These are phyloP conservation scores for Myotis planiceps DNA, from an alignment of 2,797 vertebrate species.

Conservation along the genomic window DNA sequence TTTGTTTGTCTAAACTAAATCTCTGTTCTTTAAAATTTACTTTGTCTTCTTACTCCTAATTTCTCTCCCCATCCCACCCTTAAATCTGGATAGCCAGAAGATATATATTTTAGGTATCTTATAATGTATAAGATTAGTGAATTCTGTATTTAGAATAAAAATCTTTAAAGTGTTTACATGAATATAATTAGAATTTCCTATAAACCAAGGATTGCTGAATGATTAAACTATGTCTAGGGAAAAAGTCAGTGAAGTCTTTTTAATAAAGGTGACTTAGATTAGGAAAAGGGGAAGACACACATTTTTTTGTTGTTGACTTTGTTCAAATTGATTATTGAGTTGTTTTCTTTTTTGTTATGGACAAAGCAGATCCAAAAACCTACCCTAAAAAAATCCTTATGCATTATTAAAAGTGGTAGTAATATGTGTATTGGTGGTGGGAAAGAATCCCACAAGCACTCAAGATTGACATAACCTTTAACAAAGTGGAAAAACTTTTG, in stretches of 20 bases:
- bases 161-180: conserved; percentile 34
- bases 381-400: conserved; percentile 48
- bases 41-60: not conserved
- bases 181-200: conserved; percentile 40
- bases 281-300: conserved; percentile 1
- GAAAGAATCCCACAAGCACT: conserved; percentile 27
- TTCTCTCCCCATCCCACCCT: not conserved
- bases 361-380: conserved; percentile 55
- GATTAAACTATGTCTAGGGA: not conserved
- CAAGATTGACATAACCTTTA: conserved; percentile 67
- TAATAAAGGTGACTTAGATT: conserved; percentile 44
- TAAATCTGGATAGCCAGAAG: conserved; percentile 18
- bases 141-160: conserved; percentile 23
- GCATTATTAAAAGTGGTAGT: conserved; percentile 62
- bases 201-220: not conserved
- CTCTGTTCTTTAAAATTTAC: not conserved
- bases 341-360: conserved; percentile 49
- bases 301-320: conserved; percentile 45
- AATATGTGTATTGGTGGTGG: conserved; percentile 58
- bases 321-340: conserved; percentile 36
- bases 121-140: not conserved
- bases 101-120: not conserved
- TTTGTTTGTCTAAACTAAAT: not conserved
- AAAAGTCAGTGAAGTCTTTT: conserved; percentile 38
- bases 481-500: conserved; percentile 61